These are phyloP conservation scores for Genyomyrus donnyi DNA, from an alignment of 2,113 vertebrate species.

Conservation along the genomic window DNA sequence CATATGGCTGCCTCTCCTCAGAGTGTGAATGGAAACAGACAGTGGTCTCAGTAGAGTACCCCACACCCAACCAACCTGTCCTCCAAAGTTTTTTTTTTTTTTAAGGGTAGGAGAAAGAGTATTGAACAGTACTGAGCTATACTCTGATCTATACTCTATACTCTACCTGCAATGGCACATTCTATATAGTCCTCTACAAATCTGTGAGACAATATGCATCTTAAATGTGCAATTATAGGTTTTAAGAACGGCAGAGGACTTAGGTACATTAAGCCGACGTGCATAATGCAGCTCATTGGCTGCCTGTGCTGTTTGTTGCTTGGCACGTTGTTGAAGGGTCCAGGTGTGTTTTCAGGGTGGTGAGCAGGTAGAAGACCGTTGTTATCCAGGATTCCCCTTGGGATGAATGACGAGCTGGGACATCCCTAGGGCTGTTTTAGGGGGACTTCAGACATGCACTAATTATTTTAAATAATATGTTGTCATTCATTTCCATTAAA, in stretches of 20 bases:
- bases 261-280: background rate
- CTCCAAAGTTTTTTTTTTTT: background rate
- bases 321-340: background rate
- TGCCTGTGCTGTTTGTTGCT: background rate
- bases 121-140: background rate
- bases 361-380: background rate
- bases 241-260: background rate
- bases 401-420: background rate
- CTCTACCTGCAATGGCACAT: background rate
- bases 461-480: background rate
- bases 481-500: background rate
- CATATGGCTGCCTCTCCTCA: slow-evolving; percentile 35
- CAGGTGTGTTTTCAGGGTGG: background rate
- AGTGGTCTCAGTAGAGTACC: background rate
- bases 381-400: background rate
- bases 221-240: background rate
- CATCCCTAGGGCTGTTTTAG: background rate
- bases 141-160: background rate
- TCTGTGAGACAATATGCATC: background rate
- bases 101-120: background rate
- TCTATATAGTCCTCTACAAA: background rate
- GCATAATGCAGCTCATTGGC: background rate
- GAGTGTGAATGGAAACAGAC: slow-evolving; percentile 49
- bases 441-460: background rate
- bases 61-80: background rate